A percentile compares a stretch with the other conserved stretches of the same genome.
These are phyloP conservation scores for Ctenopoma kingsleyae DNA, from an alignment of 2,797 vertebrate species.

Conservation along the genomic window DNA sequence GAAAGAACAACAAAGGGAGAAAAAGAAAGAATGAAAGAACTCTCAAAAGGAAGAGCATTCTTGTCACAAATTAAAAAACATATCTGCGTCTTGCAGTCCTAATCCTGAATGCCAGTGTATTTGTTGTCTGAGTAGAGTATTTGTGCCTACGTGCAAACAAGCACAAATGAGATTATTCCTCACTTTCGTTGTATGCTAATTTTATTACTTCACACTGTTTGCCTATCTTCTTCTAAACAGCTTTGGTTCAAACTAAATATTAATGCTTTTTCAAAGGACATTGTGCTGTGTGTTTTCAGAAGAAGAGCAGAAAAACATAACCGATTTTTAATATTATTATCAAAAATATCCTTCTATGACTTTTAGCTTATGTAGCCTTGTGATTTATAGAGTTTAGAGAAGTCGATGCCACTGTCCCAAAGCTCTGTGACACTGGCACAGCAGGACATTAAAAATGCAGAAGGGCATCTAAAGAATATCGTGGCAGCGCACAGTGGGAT, in stretches of 20 bases:
- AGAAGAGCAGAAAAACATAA: conserved; percentile 20
- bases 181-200: conserved; percentile 76
- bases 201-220: conserved; percentile 79
- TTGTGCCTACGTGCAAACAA: conserved; percentile 70
- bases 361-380: conserved; percentile 50
- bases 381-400: conserved; percentile 26
- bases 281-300: conserved; percentile 23
- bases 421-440: conserved; percentile 47
- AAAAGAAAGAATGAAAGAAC: conserved; percentile 29
- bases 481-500: conserved; percentile 60
- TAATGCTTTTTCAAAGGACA: conserved; percentile 42
- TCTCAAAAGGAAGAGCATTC: conserved; percentile 62
- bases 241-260: conserved; percentile 59
- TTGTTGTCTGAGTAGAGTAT: conserved; percentile 62
- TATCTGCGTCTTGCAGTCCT: conserved; percentile 74
- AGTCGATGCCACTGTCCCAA: conserved; percentile 35
- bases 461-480: conserved; percentile 56
- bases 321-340: conserved; percentile 27
- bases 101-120: conserved; percentile 74
- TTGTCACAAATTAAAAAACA: conserved; percentile 78
- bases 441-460: conserved; percentile 70
- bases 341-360: conserved; percentile 46
- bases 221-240: conserved; percentile 68
- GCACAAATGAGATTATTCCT: conserved; percentile 77
- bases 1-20: conserved; percentile 49